A percentile compares a stretch with the other conserved stretches of the same genome.
These are phyloP conservation scores for Hydraecia micacea DNA, from an alignment of 2,888 invertebrate genomes.

Conservation along the genomic window DNA sequence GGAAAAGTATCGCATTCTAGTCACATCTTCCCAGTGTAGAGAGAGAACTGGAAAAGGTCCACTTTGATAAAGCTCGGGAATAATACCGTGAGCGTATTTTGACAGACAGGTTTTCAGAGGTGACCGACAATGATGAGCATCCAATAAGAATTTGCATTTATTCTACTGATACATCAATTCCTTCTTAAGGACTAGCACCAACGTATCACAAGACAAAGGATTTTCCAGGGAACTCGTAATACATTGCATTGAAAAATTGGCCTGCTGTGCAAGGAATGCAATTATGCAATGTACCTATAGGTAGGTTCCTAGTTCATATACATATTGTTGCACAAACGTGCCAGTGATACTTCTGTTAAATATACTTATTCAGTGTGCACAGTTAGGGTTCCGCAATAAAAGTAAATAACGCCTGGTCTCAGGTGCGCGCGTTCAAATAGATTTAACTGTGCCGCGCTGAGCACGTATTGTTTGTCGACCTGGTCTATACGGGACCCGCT, in stretches of 20 bases:
- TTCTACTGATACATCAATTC: not conserved
- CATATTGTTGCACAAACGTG: not conserved
- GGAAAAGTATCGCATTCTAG: slow-evolving; percentile 67
- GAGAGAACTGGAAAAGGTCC: slow-evolving; percentile 23
- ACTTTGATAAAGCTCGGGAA: not conserved
- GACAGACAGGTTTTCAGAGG: not conserved
- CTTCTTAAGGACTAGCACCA: too few relatives aligned
- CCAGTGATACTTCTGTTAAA: slow-evolving; percentile 41
- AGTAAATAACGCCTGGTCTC: slow-evolving; percentile 63
- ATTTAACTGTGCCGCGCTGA: slow-evolving; percentile 63
- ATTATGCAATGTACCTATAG: too few relatives aligned
- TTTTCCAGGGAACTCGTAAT: not conserved
- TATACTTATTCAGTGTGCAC: not conserved
- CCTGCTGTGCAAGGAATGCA: too few relatives aligned
- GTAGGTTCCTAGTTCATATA: too few relatives aligned
- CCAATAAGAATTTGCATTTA: not conserved
- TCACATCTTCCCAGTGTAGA: slow-evolving; percentile 42
- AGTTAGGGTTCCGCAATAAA: slow-evolving; percentile 57
- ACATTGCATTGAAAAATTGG: too few relatives aligned
- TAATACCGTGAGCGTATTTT: not conserved
- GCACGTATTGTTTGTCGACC: slow-evolving; percentile 58
- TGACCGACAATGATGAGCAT: not conserved
- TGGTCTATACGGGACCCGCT: slow-evolving; percentile 47
- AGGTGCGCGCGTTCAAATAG: slow-evolving; percentile 64
- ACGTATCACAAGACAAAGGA: not conserved